Evolutionary conservation across 2,888 invertebrate genomes (phyloP).

Genomic region (Scaptomyza polygonia): DNA sequence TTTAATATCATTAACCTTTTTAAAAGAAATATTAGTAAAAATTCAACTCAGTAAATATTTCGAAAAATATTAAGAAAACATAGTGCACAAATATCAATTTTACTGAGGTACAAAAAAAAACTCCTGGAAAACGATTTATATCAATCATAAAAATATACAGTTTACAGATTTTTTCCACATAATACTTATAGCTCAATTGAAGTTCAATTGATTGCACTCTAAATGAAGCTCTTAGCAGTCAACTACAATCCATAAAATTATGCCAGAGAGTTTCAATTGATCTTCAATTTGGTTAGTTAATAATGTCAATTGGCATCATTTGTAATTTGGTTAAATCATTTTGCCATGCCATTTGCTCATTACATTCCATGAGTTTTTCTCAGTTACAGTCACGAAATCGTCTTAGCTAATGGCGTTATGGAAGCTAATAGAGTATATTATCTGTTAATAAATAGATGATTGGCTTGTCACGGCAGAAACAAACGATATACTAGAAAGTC

Average conservation of each 20-base stretch:
- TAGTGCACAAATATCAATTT: no score
- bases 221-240: slow-evolving; percentile 32
- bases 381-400: slow-evolving; percentile 16
- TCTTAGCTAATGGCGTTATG: slow-evolving; percentile 6
- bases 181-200: background rate
- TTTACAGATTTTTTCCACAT: no score
- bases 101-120: no score
- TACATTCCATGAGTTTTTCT: slow-evolving; percentile 4
- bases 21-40: no score
- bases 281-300: slow-evolving; percentile 6
- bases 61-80: no score
- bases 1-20: no score
- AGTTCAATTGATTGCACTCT: slow-evolving; percentile 14
- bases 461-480: slow-evolving; percentile 20
- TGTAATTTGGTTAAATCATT: slow-evolving; percentile 34
- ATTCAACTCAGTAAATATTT: no score
- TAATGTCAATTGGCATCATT: slow-evolving; percentile 22
- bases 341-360: slow-evolving; percentile 25
- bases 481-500: slow-evolving; percentile 1
- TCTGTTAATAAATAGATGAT: slow-evolving; percentile 7
- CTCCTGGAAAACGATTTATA: no score
- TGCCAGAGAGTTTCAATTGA: slow-evolving; percentile 24
- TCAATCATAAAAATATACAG: no score
- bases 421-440: background rate
- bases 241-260: background rate